Conservation (phyloP, 2,113 vertebrate species). For the Acrocephalus arundinaceus region DNA sequence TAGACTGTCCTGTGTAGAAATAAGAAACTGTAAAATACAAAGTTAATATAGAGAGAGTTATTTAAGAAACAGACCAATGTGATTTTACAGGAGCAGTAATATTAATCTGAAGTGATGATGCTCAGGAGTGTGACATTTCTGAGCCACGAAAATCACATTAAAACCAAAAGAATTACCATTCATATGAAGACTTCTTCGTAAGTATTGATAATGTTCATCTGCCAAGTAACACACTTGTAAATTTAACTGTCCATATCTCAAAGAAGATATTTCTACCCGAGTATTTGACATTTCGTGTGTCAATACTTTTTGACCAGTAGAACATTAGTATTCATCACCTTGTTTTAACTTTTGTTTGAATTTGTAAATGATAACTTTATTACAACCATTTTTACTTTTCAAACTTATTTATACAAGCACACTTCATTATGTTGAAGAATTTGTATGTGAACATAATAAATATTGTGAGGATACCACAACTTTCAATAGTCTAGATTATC, state of each 20-base stretch:
- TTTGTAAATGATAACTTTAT: conserved; percentile 19
- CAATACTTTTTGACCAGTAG: not conserved
- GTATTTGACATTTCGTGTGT: not conserved
- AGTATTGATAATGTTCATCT: not conserved
- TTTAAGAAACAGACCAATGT: not conserved
- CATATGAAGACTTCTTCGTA: not conserved
- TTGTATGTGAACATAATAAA: conserved; percentile 24
- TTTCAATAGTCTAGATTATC: not conserved
- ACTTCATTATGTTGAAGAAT: not conserved
- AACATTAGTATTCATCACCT: not conserved
- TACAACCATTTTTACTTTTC: conserved; percentile 31
- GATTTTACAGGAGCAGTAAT: not conserved
- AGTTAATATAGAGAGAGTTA: not conserved
- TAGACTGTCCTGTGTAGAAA: not conserved
- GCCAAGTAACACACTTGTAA: not conserved
- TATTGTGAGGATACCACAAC: not conserved
- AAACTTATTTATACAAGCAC: conserved; percentile 30
- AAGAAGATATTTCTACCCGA: not conserved
- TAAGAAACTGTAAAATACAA: not conserved
- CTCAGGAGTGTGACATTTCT: not conserved
- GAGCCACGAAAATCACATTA: not conserved
- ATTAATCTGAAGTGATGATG: not conserved
- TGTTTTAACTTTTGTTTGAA: conserved; percentile 11
- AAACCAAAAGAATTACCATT: not conserved
- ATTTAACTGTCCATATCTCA: not conserved